Base-by-base conservation (phyloP, 53 echinoderm and acorn worm genomes). In the Luidia sarsii region DNA sequence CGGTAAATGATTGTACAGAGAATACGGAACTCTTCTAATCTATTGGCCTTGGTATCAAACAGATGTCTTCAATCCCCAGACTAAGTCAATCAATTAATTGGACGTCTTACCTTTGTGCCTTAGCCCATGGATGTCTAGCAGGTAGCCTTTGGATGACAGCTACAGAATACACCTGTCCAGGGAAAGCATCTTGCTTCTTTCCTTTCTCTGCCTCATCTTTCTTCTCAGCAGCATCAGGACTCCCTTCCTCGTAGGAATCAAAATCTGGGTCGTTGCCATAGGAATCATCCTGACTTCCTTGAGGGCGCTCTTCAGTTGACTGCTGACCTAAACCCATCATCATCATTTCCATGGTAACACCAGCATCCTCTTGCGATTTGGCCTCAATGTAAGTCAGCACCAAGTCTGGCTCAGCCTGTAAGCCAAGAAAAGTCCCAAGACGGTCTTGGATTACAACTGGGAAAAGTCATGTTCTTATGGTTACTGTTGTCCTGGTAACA, bases 51-150 rank as follows among this genome's bases (percentile, higher is more conserved):
- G n/a, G n/a, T n/a, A n/a, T n/a, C n/a, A n/a, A n/a, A n/a, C n/a
- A n/a, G n/a, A n/a, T n/a, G n/a, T n/a, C n/a, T n/a, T n/a, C n/a
- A n/a, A n/a, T n/a, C n/a, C n/a, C n/a, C n/a, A 51, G 37, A 3
- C 43, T 35, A 23, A 22, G 70, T 24, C 16, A 8, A 19, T 49
- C 15, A 5, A 21, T 5, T 28, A 15, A 55, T 19, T 27, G 32
- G 29, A 10, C 1, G 14, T 24, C 35, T 32, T 80, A 96, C 96
- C 96, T 90, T 55, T 96, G 96, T 54, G 92, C 54, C 48, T 96
- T 96, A 33, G 93, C 93, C 90, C 90, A 90, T 33, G 86, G 72
- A 68, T 96, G 93, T 69, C 68, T 90, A 20, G 73, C 80, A 16
- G 96, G 59, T 25, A 96, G 60, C 28, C 70, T 77, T n/a, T 79